A percentile compares a stretch with the other conserved stretches of the same genome.
Evolutionary conservation across 2,113 vertebrate species (phyloP).

Genomic region (Eulacestoma nigropectus): DNA sequence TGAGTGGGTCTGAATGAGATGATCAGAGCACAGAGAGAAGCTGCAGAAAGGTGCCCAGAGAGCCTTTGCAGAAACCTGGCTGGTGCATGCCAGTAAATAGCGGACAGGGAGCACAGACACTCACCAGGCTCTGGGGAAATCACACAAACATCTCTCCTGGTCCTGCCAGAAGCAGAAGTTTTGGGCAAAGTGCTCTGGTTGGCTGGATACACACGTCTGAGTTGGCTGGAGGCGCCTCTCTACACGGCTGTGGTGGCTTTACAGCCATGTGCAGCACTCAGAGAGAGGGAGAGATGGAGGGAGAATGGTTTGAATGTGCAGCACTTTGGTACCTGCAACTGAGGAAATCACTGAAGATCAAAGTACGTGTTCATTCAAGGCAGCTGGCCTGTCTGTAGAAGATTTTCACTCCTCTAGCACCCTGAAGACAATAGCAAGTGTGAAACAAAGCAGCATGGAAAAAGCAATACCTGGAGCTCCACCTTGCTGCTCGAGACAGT

Average conservation of each 20-base stretch:
- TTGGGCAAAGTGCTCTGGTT: not conserved
- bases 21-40: not conserved
- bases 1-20: not conserved
- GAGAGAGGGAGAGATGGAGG: not conserved
- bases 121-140: not conserved
- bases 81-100: rapidly evolving
- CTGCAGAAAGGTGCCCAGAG: not conserved
- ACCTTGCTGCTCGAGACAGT: not conserved
- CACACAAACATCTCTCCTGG: no score
- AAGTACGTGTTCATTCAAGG: not conserved
- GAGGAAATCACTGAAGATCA: not conserved
- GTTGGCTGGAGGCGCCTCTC: not conserved
- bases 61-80: not conserved
- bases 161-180: not conserved
- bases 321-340: rapidly evolving
- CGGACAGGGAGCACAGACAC: not conserved
- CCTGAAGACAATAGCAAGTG: not conserved
- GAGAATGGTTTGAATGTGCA: not conserved
- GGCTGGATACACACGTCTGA: not conserved
- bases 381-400: not conserved
- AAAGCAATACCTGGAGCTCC: not conserved
- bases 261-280: not conserved
- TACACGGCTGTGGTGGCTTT: rapidly evolving
- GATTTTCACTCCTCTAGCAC: not conserved
- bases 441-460: not conserved